Base-by-base conservation (phyloP, 2,113 vertebrate species). In the Talpa occidentalis region DNA sequence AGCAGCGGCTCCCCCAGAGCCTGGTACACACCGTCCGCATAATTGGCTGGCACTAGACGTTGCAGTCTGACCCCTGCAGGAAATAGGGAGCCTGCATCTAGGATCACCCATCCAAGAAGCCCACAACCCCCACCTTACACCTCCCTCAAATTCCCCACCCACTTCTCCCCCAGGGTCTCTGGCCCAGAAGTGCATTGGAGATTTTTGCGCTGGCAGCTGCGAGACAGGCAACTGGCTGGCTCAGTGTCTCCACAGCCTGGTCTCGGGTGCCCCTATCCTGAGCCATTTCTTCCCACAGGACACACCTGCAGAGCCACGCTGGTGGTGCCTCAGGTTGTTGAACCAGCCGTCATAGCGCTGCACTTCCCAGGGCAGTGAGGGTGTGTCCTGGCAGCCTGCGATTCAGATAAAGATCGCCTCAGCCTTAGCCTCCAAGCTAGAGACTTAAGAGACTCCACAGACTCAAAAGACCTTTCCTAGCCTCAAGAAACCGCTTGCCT, bases 311-410 rank as follows among this genome's bases (percentile, higher is more conserved):
- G 99, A 97, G 21, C 99, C 99, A 0, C 96, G 98, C 37, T 95
- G 95, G 64, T 99, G 99, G 92, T 98, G 89, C 59, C 98, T 98
- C 88, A 99, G 96, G 95, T 99, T 99, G 98, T 99, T 99, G 98
- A 99, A 99, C 99, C 99, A 99, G 35, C 99, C 99, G 0, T 99
- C 99, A 0, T 99, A 99, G 72, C 99, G 99, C 95, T 99, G 98
- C 1, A 99, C 97, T 97, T 99, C 99, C 99, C 99, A 99, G 44
- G 97, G 70, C 88, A 97, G 87, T 6, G 93, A 30, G 49, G 10
- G 96, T 93, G 88, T 90, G 6, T 97, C 84, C 52, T 97, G 95
- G 3, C 97, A 93, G 56, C 83, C 99, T 99, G 98, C 54, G 28
- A 96, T 92, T 30, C 37, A 97, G 24, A 15, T 1, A 92, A 28